These are phyloP conservation scores for Gallinago stenura DNA, from an alignment of 2,797 vertebrate genomes.

Conservation along the genomic window DNA sequence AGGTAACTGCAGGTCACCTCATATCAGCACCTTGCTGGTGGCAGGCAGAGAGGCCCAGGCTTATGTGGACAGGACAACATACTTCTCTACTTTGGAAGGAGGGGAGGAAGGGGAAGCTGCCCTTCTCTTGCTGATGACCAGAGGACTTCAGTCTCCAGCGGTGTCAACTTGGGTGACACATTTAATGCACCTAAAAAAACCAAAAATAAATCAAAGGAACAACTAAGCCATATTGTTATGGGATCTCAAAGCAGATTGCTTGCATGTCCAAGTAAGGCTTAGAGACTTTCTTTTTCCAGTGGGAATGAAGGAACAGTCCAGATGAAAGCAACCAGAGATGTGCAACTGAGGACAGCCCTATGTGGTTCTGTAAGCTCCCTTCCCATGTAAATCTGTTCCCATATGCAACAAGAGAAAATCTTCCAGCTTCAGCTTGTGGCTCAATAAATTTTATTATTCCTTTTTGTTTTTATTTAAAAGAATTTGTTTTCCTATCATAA, in stretches of 20 bases:
- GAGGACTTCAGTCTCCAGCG: constrained; percentile 21
- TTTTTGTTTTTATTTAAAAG: constrained; percentile 83
- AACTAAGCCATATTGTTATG: background rate
- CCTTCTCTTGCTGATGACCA: constrained; percentile 6
- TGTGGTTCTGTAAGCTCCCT: constrained; percentile 38
- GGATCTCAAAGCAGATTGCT: background rate
- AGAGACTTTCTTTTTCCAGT: background rate
- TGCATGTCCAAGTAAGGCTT: constrained; percentile 37
- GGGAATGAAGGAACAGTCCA: constrained; percentile 25
- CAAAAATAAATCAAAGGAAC: constrained; percentile 34
- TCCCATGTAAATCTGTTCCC: constrained; percentile 56
- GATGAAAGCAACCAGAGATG: background rate
- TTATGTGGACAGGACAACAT: background rate
- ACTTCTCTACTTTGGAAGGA: background rate
- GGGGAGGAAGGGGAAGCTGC: background rate
- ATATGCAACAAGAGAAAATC: constrained; percentile 68
- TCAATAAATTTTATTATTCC: constrained; percentile 82
- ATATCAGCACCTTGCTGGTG: background rate
- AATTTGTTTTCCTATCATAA: constrained; percentile 82
- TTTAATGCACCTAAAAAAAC: constrained; percentile 18
- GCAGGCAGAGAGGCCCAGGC: background rate
- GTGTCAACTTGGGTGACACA: background rate
- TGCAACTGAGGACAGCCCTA: constrained; percentile 35
- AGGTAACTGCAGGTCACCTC: background rate
- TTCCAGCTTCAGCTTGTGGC: constrained; percentile 73